Base-by-base conservation (phyloP, 2,113 vertebrate genomes). In the Stomatorhinus ivindoensis region DNA sequence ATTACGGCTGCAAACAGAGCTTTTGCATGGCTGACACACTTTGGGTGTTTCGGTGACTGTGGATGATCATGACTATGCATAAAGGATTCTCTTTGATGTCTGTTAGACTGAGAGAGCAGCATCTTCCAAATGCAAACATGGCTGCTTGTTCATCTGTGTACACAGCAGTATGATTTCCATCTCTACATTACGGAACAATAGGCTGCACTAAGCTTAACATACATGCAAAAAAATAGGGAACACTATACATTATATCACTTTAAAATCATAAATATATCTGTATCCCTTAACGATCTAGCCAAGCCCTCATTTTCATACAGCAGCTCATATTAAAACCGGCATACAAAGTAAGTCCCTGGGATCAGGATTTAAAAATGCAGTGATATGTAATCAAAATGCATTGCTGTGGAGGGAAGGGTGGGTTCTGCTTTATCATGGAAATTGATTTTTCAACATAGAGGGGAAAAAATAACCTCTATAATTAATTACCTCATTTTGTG, bases 31-130 rank as follows among this genome's bases (percentile, higher is more conserved):
- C 73, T 80, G 73, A 42, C 73, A 80, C 13, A 69, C 61, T 31
- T 69, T 31, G 11, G n/a, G n/a, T 27, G 61, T 69, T 65, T 69
- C 61, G 61, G 61, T 69, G 61, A 31, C 61, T 69, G 27, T 69
- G 61, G 61, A 42, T 35, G 31, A 80, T 42, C 35, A 80, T 80
- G 73, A 80, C 31, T 80, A 42, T 80, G 73, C 73, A 80, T 80
- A 80, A 80, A 80, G 73, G 73, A 80, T 80, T 80, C 31, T 80
- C 73, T 80, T 80, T 80, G 73, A 80, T 80, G 73, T 42, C 15
- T 35, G 73, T 76, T 76, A 76, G 27, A 76, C 69, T 35, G 69
- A 80, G 73, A 39, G 31, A 80, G 35, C 73, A 19, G 35, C 31
- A 42, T 80, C 35, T 80, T 80, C 73, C 73, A 39, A 80, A 80